Evolutionary conservation across 2,888 invertebrate genomes (phyloP).

Genomic region (Caenorhabditis virilis): DNA sequence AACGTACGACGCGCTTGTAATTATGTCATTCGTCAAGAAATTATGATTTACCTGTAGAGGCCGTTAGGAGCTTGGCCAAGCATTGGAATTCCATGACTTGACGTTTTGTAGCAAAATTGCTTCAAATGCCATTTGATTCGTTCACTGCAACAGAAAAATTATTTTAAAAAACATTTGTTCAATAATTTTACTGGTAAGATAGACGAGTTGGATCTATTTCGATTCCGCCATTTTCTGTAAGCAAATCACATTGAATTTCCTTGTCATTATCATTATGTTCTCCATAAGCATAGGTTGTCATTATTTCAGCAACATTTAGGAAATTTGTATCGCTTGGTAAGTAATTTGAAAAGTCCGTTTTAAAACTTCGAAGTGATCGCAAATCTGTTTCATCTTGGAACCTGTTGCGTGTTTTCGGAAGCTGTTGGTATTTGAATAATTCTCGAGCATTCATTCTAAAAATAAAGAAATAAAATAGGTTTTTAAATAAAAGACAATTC

Average conservation of each 20-base stretch:
- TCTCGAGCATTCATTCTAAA: constrained; percentile 15
- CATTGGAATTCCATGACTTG: constrained; percentile 65
- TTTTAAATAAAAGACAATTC: no score
- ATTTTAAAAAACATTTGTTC: background rate
- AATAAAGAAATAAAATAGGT: background rate
- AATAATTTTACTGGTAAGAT: constrained; percentile 49
- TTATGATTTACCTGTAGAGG: constrained; percentile 45
- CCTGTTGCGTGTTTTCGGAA: constrained; percentile 13
- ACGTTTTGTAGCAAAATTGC: constrained; percentile 65
- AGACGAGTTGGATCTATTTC: constrained; percentile 58
- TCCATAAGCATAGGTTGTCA: constrained; percentile 47
- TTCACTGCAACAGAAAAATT: constrained; percentile 32
- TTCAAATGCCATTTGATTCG: constrained; percentile 59
- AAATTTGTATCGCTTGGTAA: constrained; percentile 53
- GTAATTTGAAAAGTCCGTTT: constrained; percentile 48
- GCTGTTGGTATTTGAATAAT: constrained; percentile 22
- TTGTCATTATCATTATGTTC: constrained; percentile 53
- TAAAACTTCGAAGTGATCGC: constrained; percentile 39
- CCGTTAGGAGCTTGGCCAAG: constrained; percentile 59
- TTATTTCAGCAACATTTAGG: constrained; percentile 46
- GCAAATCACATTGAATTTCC: constrained; percentile 56
- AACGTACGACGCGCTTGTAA: no score
- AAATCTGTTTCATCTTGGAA: constrained; percentile 34
- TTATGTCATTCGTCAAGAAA: no score
- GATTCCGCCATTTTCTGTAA: constrained; percentile 59